Conservation (phyloP, 2,797 vertebrate species). For the Sebastes hubbsi region DNA sequence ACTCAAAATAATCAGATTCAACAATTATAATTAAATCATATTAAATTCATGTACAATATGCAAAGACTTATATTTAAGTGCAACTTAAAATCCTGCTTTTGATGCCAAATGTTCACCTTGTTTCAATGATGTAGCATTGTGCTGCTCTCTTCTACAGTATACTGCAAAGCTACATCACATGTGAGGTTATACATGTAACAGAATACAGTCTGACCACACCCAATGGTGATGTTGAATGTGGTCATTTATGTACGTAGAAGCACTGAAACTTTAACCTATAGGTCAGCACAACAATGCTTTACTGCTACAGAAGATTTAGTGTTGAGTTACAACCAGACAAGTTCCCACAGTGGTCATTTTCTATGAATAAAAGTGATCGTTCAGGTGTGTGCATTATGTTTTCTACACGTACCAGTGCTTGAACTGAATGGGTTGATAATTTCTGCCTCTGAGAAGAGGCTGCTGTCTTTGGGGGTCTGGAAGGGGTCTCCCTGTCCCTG, state of each 20-base stretch:
- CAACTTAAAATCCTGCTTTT: background rate
- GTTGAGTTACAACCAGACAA: background rate
- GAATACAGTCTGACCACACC: conserved; percentile 9
- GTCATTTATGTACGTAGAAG: background rate
- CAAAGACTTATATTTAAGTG: background rate
- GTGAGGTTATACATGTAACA: background rate
- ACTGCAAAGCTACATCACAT: background rate
- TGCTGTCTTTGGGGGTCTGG: conserved; percentile 81
- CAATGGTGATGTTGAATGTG: background rate
- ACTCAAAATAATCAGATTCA: background rate
- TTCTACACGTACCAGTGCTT: conserved; percentile 75
- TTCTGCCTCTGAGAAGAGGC: conserved; percentile 79
- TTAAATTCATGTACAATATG: background rate
- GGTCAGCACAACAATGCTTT: conserved; percentile 3
- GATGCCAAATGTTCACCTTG: background rate
- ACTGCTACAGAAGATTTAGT: background rate
- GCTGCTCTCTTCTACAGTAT: too few species aligned
- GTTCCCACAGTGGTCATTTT: conserved; percentile 2
- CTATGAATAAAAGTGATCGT: background rate
- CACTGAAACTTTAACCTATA: background rate
- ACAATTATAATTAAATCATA: background rate
- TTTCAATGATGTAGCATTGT: background rate
- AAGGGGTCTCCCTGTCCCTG: conserved; percentile 78
- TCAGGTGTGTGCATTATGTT: background rate
- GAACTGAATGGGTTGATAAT: conserved; percentile 80